phyloP scores from a whole-genome alignment of 2,888 invertebrate species.

The Cyclophora punctaria region DNA sequence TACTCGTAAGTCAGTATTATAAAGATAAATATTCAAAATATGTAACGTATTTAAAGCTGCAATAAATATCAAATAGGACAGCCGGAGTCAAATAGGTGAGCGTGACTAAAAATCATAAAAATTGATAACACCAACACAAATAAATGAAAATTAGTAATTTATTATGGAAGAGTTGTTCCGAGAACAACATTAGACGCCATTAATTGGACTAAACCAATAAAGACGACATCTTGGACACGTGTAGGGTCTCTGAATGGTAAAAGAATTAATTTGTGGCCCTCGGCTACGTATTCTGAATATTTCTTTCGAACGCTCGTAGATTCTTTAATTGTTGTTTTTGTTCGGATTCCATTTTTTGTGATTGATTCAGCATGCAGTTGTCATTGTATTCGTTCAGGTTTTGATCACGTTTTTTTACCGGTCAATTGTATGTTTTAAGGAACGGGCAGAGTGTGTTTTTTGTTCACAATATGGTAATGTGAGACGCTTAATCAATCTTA shows the following conservation, averaged over 20 bases:
- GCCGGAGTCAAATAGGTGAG: conserved; percentile 14
- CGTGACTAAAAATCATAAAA: conserved; percentile 23
- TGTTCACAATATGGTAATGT: conserved; percentile 49
- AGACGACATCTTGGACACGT: conserved; percentile 67
- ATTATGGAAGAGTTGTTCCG: conserved; percentile 44
- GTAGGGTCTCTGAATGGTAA: conserved; percentile 43
- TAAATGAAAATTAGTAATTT: conserved; percentile 55
- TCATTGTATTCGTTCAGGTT: conserved; percentile 70
- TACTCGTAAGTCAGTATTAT: no score
- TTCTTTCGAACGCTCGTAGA: conserved; percentile 52
- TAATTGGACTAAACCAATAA: conserved; percentile 72
- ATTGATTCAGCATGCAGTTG: conserved; percentile 73
- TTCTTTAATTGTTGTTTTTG: conserved; percentile 74
- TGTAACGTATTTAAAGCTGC: conserved; percentile 8
- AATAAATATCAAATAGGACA: conserved; percentile 15
- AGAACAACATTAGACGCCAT: conserved; percentile 59
- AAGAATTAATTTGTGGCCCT: conserved; percentile 32
- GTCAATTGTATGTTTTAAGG: conserved; percentile 69
- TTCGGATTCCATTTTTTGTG: conserved; percentile 73
- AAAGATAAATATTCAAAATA: no score
- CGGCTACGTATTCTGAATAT: conserved; percentile 64
- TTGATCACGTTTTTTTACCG: conserved; percentile 60
- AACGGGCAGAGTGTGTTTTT: conserved; percentile 43
- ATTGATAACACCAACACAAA: conserved; percentile 24
- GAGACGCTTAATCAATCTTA: conserved; percentile 56